A percentile compares a stretch with the other conserved stretches of the same genome.
Evolutionary conservation across 2,797 vertebrate species (phyloP).

Genomic region (Pantherophis vulpinus): DNA sequence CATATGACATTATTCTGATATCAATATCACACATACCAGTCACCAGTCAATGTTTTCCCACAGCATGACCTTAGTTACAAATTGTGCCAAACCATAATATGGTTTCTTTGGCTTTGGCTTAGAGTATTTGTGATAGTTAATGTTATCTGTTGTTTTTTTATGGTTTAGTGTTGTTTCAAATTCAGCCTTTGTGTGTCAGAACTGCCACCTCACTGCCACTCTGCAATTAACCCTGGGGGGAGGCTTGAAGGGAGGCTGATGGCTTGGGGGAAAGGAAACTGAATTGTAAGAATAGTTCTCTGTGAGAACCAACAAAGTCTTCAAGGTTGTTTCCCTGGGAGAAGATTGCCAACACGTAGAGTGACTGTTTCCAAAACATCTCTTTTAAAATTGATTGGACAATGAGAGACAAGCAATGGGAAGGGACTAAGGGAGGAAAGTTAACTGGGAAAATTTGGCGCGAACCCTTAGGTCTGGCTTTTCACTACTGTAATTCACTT

Average conservation of each 20-base stretch:
- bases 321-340: background rate
- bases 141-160: background rate
- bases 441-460: background rate
- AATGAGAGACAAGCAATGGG: background rate
- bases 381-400: background rate
- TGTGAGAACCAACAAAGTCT: background rate
- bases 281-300: background rate
- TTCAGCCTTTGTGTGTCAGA: background rate
- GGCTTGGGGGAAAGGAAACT: background rate
- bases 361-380: background rate
- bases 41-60: background rate
- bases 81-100: background rate
- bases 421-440: background rate
- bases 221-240: background rate
- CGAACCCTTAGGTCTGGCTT: background rate
- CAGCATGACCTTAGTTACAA: background rate
- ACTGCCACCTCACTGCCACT: background rate
- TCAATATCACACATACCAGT: background rate
- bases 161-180: background rate
- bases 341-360: background rate
- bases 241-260: background rate
- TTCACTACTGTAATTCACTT: background rate
- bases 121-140: background rate
- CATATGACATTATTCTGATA: background rate
- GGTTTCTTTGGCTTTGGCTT: background rate